Conservation (phyloP, 2,113 vertebrate species). For the Galeopterus variegatus region DNA sequence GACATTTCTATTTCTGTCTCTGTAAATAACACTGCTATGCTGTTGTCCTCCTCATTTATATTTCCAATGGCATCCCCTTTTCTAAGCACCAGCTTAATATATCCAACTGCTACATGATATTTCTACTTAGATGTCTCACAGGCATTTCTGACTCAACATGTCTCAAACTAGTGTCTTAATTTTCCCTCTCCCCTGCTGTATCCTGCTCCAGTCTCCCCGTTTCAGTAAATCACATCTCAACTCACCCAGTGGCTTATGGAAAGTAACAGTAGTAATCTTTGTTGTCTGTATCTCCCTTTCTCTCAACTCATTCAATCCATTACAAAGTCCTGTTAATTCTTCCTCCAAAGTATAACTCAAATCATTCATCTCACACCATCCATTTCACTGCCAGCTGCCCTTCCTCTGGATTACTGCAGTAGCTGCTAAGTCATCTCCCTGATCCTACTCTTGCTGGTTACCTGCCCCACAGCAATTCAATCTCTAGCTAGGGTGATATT, state of each 20-base stretch:
- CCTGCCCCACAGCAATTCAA: not conserved
- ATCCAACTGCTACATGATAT: not conserved
- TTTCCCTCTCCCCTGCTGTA: not conserved
- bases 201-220: not conserved
- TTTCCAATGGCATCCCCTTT: not conserved
- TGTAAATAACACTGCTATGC: not conserved
- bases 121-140: not conserved
- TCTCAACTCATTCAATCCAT: not conserved
- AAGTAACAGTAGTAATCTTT: not conserved
- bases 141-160: not conserved
- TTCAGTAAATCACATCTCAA: not conserved
- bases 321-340: not conserved
- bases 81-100: not conserved
- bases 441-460: not conserved
- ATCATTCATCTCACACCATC: not conserved
- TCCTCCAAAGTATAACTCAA: not conserved
- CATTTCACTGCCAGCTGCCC: not conserved
- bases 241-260: not conserved
- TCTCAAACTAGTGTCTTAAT: not conserved
- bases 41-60: not conserved
- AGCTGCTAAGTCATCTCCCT: not conserved
- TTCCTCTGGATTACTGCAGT: not conserved
- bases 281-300: not conserved
- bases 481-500: not conserved
- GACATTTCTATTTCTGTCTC: not conserved